Conservation (phyloP, 1,140 invertebrate genomes). For the Dolichoris vasculosae region DNA sequence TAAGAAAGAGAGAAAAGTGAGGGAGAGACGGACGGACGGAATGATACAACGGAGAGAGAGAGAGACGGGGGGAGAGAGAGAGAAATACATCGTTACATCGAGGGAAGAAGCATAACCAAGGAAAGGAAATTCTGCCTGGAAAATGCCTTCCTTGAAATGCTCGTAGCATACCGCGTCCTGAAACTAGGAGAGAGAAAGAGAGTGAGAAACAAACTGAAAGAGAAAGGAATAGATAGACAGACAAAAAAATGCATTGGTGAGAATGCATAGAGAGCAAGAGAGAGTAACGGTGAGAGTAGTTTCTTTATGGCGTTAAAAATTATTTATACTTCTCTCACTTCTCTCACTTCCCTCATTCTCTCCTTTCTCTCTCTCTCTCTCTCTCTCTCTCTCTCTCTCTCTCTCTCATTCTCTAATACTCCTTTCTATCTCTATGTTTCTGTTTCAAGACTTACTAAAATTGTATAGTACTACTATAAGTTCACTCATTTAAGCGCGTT, state of each 20-base stretch:
- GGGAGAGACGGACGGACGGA: not conserved
- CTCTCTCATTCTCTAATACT: not conserved
- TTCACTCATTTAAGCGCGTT: not conserved
- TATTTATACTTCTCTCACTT: not conserved
- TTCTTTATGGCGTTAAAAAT: slow-evolving; percentile 17
- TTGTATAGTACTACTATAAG: not conserved
- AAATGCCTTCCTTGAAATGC: slow-evolving; percentile 3
- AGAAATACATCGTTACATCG: not conserved
- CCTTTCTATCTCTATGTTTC: not conserved
- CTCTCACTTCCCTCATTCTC: not conserved
- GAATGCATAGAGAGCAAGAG: not conserved
- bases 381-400: slow-evolving; percentile 6
- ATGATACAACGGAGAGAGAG: no score
- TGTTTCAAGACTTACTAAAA: not conserved
- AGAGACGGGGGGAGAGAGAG: not conserved
- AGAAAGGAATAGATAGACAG: not conserved
- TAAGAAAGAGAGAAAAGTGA: not conserved
- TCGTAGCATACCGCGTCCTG: not conserved
- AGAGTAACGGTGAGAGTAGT: not conserved
- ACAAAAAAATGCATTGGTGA: not conserved
- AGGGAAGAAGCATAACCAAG: not conserved
- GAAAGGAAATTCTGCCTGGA: slow-evolving; percentile 31
- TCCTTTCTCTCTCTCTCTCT: not conserved
- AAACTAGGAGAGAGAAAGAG: not conserved
- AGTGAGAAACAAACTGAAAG: not conserved